A percentile compares a stretch with the other conserved stretches of the same genome.
Evolutionary conservation across 2,888 invertebrate genomes (phyloP).

Genomic region (Platycheirus rosarum): DNA sequence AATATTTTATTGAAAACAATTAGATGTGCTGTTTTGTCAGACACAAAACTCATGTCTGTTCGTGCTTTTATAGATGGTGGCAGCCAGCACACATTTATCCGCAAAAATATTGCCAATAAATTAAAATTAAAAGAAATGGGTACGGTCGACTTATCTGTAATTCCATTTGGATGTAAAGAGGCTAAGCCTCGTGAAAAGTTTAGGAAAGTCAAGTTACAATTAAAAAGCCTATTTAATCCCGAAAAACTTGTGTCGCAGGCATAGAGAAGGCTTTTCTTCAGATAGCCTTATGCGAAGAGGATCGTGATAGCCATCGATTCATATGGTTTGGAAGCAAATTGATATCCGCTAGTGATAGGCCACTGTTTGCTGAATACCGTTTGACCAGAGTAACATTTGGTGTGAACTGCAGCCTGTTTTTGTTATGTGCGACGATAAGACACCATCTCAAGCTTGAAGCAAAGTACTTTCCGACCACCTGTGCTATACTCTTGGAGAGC

Average conservation of each 20-base stretch:
- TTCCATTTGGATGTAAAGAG: constrained; percentile 23
- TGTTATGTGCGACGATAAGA: constrained; percentile 18
- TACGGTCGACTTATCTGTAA: too few relatives aligned
- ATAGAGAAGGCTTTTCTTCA: constrained; percentile 28
- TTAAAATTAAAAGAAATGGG: too few relatives aligned
- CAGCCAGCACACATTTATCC: too few relatives aligned
- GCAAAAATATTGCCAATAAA: too few relatives aligned
- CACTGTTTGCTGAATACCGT: not conserved
- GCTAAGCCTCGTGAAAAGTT: constrained; percentile 41
- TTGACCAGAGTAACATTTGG: constrained; percentile 39
- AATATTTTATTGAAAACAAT: too few relatives aligned
- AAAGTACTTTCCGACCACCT: not conserved
- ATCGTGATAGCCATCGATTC: constrained; percentile 36
- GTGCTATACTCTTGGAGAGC: not conserved
- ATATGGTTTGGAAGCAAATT: constrained; percentile 15
- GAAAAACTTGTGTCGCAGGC: too few relatives aligned
- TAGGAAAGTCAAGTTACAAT: constrained; percentile 30
- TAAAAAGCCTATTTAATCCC: constrained; percentile 20
- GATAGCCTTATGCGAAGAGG: not conserved
- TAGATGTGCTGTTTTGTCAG: too few relatives aligned
- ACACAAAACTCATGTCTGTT: too few relatives aligned
- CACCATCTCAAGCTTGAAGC: not conserved
- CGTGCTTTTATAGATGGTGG: too few relatives aligned
- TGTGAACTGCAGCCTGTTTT: constrained; percentile 28
- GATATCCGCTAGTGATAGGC: constrained; percentile 10